A percentile compares a stretch with the other conserved stretches of the same genome.
These are phyloP conservation scores for Gila robusta DNA, from an alignment of 2,797 vertebrate species.

Conservation along the genomic window DNA sequence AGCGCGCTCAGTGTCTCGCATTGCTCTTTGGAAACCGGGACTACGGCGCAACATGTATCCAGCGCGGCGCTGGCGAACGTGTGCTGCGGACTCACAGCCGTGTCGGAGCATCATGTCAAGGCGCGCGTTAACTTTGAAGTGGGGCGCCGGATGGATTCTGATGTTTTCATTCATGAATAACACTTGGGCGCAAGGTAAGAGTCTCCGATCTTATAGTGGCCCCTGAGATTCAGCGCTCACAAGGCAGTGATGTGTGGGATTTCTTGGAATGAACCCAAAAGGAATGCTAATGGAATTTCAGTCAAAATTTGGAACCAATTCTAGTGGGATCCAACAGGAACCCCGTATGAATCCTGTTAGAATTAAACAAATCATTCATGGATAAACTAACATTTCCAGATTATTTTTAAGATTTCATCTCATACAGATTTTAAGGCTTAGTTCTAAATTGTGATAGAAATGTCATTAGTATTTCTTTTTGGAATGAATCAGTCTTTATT, in stretches of 20 bases:
- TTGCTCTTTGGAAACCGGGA: conserved; percentile 63
- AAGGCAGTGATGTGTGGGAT: conserved; percentile 13
- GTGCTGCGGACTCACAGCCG: conserved; percentile 66
- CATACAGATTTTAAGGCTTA: not conserved
- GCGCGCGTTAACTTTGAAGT: conserved; percentile 54
- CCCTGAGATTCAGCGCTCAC: not conserved
- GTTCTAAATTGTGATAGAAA: not conserved
- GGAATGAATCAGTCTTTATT: not conserved
- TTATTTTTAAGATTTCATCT: not conserved
- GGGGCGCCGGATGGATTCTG: conserved; percentile 78
- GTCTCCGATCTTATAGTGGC: conserved; percentile 12
- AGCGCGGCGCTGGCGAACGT: conserved; percentile 68
- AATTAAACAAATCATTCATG: not conserved
- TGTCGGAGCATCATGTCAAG: conserved; percentile 63
- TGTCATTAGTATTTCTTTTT: not conserved
- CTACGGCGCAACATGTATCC: conserved; percentile 81
- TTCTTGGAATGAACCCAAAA: not conserved
- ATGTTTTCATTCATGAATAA: conserved; percentile 67
- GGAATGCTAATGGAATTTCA: conserved; percentile 1
- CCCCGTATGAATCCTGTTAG: not conserved
- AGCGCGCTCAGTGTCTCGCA: conserved; percentile 61
- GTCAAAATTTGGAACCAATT: not conserved
- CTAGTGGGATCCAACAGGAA: not conserved
- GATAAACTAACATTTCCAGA: not conserved
- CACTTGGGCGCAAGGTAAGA: conserved; percentile 79